These are phyloP conservation scores for Pseudeuparius sepicola DNA, from an alignment of 2,888 invertebrate species.

Conservation along the genomic window DNA sequence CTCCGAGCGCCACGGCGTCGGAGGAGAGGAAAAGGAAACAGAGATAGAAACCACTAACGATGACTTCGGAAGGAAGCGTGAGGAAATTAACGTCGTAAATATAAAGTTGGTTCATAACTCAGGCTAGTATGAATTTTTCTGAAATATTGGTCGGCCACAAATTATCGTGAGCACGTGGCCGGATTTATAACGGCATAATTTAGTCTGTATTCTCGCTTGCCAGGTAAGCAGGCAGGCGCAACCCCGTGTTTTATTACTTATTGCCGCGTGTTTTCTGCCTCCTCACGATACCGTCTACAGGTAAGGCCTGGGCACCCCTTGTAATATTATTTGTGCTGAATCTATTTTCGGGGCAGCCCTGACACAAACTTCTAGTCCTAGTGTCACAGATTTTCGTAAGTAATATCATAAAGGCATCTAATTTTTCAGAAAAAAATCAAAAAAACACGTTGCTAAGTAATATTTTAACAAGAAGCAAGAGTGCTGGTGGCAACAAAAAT, in stretches of 20 bases:
- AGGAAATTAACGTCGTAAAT: conserved; percentile 41
- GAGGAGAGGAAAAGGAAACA: conserved; percentile 3
- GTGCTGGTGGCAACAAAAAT: no score
- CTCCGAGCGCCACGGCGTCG: no score
- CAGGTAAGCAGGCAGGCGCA: conserved; percentile 35
- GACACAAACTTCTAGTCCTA: no score
- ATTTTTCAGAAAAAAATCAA: no score
- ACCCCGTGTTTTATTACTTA: conserved; percentile 22
- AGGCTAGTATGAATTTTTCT: conserved; percentile 40
- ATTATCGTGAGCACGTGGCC: conserved; percentile 38
- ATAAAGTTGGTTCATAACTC: conserved; percentile 41
- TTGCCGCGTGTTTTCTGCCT: conserved; percentile 15
- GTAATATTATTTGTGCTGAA: no score
- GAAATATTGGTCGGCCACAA: conserved; percentile 39
- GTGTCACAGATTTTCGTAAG: no score
- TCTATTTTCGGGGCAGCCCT: no score
- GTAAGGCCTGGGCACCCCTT: no score
- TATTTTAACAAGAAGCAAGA: no score
- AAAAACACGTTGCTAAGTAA: no score
- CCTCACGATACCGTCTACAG: no score
- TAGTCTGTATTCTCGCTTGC: conserved; percentile 37
- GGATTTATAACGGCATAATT: conserved; percentile 37
- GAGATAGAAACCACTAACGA: conserved; percentile 10
- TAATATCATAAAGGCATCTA: no score
- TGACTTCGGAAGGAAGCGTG: conserved; percentile 30